Percentiles rank a stretch among this genome's conserved stretches.
phyloP scores from a whole-genome alignment of 2,797 vertebrate genomes.

The Calcarius lapponicus region DNA sequence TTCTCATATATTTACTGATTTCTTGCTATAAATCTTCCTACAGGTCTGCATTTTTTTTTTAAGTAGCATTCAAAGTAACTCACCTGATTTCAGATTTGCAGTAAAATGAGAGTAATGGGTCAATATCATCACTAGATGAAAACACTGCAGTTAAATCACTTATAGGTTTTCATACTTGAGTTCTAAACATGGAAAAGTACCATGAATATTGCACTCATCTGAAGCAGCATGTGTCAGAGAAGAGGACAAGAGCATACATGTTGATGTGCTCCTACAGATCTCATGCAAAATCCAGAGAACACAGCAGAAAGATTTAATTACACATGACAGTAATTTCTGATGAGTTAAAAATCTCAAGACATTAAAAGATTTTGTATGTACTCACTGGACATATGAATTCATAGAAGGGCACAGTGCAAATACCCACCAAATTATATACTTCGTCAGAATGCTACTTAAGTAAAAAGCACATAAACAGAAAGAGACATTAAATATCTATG shows the following conservation, averaged over 20 bases:
- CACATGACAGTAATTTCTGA: neutral
- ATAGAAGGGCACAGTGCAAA: slow-evolving; percentile 3
- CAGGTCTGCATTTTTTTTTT: neutral
- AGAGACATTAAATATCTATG: neutral
- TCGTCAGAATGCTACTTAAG: slow-evolving; percentile 71
- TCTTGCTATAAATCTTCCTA: neutral
- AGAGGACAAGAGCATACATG: neutral
- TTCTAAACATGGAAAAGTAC: neutral
- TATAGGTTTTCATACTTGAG: neutral
- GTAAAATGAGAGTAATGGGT: neutral
- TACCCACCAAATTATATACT: slow-evolving; percentile 61
- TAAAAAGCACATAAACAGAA: slow-evolving; percentile 61
- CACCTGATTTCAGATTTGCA: neutral
- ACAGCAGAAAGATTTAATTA: neutral
- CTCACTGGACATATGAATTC: slow-evolving; percentile 1
- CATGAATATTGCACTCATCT: neutral
- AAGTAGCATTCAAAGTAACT: neutral
- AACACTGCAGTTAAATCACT: neutral
- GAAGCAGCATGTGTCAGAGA: neutral
- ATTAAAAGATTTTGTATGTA: neutral
- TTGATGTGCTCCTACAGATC: neutral
- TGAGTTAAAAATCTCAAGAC: neutral
- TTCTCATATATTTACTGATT: neutral
- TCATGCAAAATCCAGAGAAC: neutral
- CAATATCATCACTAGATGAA: neutral